A percentile compares a stretch with the other conserved stretches of the same genome.
Conservation (phyloP, 35 echinoderm and acorn worm genomes). For the Lytechinus pictus region DNA sequence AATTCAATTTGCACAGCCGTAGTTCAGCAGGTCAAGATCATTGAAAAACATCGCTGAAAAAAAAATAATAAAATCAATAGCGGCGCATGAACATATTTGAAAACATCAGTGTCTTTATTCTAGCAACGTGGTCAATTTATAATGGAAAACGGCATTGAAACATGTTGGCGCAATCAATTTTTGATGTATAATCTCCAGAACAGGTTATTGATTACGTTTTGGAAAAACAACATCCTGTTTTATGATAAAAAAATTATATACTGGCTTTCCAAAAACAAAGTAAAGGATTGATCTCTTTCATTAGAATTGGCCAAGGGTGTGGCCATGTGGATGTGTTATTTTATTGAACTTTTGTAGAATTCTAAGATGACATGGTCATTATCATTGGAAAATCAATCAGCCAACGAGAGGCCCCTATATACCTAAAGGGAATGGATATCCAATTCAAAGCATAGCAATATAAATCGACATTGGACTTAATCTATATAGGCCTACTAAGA, state of each 20-base stretch:
- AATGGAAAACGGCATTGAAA: neutral
- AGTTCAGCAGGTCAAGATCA: neutral
- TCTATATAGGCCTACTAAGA: too few species aligned
- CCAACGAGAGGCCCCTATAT: neutral
- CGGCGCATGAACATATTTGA: neutral
- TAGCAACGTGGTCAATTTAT: neutral
- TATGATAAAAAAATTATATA: neutral
- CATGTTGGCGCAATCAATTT: neutral
- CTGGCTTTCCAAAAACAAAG: neutral
- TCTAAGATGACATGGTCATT: neutral
- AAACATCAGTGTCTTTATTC: neutral
- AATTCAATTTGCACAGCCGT: neutral
- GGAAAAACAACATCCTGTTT: neutral
- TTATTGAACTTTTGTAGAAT: neutral
- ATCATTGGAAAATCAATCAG: neutral
- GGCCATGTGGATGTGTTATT: neutral
- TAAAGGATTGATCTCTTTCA: neutral
- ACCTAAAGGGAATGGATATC: neutral
- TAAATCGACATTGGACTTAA: too few species aligned
- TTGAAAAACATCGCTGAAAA: neutral
- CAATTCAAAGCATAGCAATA: too few species aligned
- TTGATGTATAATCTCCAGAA: neutral
- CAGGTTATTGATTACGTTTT: neutral
- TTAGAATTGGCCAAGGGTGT: neutral
- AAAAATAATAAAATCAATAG: neutral